A percentile compares a stretch with the other conserved stretches of the same genome.
Evolutionary conservation across 2,888 invertebrate species (phyloP).

Genomic region (Doris montereyensis): DNA sequence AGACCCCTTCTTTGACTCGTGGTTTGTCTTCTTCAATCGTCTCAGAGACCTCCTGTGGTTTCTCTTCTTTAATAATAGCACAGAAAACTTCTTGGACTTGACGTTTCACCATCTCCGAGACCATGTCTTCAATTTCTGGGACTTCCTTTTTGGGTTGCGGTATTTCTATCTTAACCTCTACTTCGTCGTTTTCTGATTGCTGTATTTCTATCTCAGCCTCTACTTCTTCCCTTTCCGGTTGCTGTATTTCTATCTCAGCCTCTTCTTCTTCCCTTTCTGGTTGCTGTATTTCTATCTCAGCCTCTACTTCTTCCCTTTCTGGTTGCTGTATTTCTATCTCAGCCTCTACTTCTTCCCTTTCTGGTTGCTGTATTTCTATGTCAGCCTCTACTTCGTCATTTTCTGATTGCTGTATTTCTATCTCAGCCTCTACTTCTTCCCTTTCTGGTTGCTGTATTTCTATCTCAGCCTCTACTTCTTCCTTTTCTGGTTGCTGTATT

Average conservation of each 20-base stretch:
- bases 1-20: too few species aligned
- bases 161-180: constrained; percentile 44
- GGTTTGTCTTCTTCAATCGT: too few species aligned
- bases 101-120: too few species aligned
- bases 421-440: constrained; percentile 44
- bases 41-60: too few species aligned
- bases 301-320: constrained; percentile 39
- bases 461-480: constrained; percentile 75
- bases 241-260: constrained; percentile 21
- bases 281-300: constrained; percentile 32
- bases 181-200: constrained; percentile 38
- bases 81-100: too few species aligned
- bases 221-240: constrained; percentile 29
- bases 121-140: too few species aligned
- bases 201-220: constrained; percentile 65
- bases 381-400: constrained; percentile 77
- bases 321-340: constrained; percentile 55
- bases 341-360: constrained; percentile 62
- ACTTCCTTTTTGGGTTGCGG: too few species aligned
- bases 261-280: constrained; percentile 31
- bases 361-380: constrained; percentile 50
- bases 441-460: constrained; percentile 20
- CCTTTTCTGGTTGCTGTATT: constrained; percentile 68
- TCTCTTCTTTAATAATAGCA: too few species aligned
- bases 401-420: constrained; percentile 35